Evolutionary conservation across 2,888 invertebrate genomes (phyloP).

Genomic region (Seira sanloemensis): DNA sequence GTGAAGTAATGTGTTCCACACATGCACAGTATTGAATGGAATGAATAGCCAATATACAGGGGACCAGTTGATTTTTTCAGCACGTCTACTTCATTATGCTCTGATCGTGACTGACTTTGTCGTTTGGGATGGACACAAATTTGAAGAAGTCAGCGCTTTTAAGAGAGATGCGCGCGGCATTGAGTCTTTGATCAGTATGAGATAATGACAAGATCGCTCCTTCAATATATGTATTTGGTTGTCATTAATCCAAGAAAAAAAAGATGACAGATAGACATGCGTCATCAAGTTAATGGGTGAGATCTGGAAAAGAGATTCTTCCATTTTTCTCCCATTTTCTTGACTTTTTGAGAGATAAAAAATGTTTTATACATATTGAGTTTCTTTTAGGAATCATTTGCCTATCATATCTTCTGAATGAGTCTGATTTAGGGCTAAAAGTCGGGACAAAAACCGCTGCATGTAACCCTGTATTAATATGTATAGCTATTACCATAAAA

Average conservation of each 20-base stretch:
- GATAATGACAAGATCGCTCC: constrained; percentile 44
- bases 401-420: no score
- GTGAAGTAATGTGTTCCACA: background rate
- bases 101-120: background rate
- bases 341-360: no score
- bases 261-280: background rate
- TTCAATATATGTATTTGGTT: background rate
- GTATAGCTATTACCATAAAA: no score
- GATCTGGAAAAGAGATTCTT: background rate
- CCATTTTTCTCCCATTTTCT: background rate
- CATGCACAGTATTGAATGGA: no score
- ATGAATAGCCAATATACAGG: no score
- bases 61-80: background rate
- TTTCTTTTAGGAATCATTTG: no score
- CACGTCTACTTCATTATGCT: background rate
- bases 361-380: no score
- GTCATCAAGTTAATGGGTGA: background rate
- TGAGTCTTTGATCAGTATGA: constrained; percentile 50
- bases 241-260: constrained; percentile 27
- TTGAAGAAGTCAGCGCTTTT: constrained; percentile 30
- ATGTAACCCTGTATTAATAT: no score
- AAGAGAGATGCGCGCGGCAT: constrained; percentile 33
- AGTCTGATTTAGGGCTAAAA: no score
- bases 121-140: background rate
- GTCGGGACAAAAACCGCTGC: no score